Percentiles rank a stretch among this genome's conserved stretches.
Evolutionary conservation across 2,888 invertebrate genomes (phyloP).

Genomic region (Steinernema carpocapsae): DNA sequence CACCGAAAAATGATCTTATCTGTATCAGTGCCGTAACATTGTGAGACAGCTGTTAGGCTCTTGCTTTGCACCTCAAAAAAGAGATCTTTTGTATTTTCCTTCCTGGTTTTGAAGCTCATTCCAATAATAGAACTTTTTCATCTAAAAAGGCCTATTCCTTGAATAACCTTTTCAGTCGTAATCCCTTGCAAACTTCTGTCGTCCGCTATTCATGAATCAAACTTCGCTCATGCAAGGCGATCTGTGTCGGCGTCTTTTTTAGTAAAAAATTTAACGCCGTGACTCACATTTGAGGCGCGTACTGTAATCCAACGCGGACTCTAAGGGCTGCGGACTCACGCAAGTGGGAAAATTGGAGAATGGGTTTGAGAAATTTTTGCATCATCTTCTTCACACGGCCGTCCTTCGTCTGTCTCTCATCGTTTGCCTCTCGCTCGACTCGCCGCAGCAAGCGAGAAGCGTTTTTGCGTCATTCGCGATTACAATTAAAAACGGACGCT

Average conservation of each 20-base stretch:
- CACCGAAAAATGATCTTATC: too few species aligned
- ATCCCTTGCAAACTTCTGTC: too few species aligned
- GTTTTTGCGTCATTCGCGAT: slow-evolving; percentile 21
- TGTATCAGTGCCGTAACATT: too few species aligned
- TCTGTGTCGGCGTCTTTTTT: slow-evolving; percentile 20
- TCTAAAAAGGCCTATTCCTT: not conserved
- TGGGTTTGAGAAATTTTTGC: not conserved
- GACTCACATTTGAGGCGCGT: not conserved
- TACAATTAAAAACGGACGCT: slow-evolving; percentile 32
- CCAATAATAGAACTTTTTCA: not conserved
- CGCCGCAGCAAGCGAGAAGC: not conserved
- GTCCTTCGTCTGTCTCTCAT: not conserved
- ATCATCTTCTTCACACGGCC: not conserved
- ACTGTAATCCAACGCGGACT: too few species aligned
- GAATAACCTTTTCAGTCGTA: not conserved
- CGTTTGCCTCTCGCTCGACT: not conserved
- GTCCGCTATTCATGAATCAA: too few species aligned
- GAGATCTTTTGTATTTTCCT: too few species aligned
- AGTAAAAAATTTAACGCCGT: not conserved
- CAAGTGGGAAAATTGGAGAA: not conserved
- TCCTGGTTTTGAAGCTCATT: not conserved
- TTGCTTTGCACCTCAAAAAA: too few species aligned
- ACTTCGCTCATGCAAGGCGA: too few species aligned
- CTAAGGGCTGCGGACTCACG: too few species aligned
- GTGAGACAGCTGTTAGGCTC: too few species aligned